Conservation (phyloP, 2,888 invertebrate genomes). For the Ochropleura leucogaster region DNA sequence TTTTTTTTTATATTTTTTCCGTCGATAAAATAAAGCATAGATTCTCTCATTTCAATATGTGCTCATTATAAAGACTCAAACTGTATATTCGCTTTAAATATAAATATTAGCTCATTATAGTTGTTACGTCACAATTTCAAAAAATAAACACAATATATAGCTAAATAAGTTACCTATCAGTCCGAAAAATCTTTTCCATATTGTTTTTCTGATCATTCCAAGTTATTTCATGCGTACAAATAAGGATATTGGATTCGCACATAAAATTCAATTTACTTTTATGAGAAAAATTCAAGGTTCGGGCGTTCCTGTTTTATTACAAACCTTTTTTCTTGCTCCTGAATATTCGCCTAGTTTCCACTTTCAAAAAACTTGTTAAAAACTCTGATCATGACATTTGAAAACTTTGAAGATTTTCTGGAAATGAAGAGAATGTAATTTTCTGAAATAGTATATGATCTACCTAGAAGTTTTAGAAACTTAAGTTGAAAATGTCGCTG, state of each 20-base stretch:
- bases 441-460: conserved; percentile 2
- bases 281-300: conserved; percentile 37
- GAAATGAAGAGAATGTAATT: conserved; percentile 9
- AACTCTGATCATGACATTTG: conserved; percentile 26
- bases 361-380: conserved; percentile 31
- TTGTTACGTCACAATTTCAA: neutral
- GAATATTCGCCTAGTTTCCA: conserved; percentile 20
- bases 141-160: neutral
- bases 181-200: conserved; percentile 30
- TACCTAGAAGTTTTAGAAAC: neutral
- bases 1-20: too few relatives aligned
- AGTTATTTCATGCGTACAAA: conserved; percentile 31
- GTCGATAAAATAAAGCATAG: too few relatives aligned
- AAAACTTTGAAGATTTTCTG: conserved; percentile 40
- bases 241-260: conserved; percentile 39
- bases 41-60: too few relatives aligned
- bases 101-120: too few relatives aligned
- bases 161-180: neutral
- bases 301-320: conserved; percentile 25
- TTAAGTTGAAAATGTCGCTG: neutral
- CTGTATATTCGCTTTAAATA: neutral
- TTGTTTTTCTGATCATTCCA: conserved; percentile 33
- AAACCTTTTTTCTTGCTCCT: conserved; percentile 23
- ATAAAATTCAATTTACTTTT: conserved; percentile 53
- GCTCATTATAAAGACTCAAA: too few relatives aligned